These are phyloP conservation scores for Onychomys arenicola DNA, from an alignment of 2,797 vertebrate species.

Conservation along the genomic window DNA sequence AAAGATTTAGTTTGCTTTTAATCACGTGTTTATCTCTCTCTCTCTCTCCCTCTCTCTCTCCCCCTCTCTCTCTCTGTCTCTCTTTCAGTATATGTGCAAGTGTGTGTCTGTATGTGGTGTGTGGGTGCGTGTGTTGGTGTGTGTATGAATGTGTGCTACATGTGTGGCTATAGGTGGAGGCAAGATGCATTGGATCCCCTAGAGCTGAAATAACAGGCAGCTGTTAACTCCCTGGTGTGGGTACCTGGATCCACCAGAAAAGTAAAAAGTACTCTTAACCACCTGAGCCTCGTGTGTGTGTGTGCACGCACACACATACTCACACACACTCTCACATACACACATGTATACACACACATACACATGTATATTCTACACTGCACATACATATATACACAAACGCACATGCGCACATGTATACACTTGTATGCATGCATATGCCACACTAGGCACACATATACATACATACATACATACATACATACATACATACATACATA, in stretches of 20 bases:
- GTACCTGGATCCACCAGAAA: no score
- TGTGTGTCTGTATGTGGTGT: no score
- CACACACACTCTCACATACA: no score
- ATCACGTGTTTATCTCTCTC: no score
- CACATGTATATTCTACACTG: not conserved
- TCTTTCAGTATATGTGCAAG: no score
- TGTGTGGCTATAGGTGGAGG: not conserved
- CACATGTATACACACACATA: not conserved
- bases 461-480: not conserved
- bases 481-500: not conserved
- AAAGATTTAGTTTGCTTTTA: not conserved
- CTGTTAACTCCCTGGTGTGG: no score
- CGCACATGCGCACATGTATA: not conserved
- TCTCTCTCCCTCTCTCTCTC: no score
- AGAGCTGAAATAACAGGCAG: not conserved
- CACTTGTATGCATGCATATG: not conserved
- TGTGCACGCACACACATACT: no score
- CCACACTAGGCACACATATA: not conserved
- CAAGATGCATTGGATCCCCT: no score
- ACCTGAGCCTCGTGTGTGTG: not conserved
- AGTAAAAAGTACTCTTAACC: not conserved
- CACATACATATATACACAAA: not conserved
- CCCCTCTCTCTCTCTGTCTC: no score
- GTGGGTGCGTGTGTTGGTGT: not conserved
- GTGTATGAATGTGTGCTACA: not conserved